Evolutionary conservation across 2,888 invertebrate genomes (phyloP).

Genomic region (Troglohyphantes excavatus): DNA sequence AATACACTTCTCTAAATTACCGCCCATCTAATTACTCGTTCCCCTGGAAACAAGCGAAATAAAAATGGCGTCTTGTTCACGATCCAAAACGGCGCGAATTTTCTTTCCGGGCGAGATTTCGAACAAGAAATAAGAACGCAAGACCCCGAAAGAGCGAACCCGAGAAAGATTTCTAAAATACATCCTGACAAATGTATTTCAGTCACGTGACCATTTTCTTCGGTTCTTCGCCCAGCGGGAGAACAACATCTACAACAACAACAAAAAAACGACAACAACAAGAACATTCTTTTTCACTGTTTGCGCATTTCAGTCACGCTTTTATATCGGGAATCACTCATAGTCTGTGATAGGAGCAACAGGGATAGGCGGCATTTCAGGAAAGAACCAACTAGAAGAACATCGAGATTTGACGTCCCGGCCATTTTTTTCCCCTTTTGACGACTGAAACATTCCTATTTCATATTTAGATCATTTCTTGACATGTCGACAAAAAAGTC

Average conservation of each 20-base stretch:
- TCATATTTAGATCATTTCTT: too few relatives aligned
- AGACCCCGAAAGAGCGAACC: background rate
- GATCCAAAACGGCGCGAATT: background rate
- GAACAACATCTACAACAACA: background rate
- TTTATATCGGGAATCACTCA: conserved; percentile 47
- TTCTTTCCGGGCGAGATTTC: background rate
- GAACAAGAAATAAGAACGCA: background rate
- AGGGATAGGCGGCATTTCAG: background rate
- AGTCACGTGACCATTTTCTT: conserved; percentile 63
- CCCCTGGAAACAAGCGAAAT: background rate
- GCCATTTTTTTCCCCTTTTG: background rate
- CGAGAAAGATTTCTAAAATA: conserved; percentile 50
- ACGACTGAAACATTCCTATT: background rate
- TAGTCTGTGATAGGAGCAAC: conserved; percentile 37
- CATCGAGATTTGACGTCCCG: background rate
- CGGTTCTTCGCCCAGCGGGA: background rate
- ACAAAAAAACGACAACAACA: conserved; percentile 13
- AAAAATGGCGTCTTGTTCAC: background rate
- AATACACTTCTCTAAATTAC: background rate
- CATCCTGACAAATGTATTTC: conserved; percentile 59
- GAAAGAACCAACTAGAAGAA: background rate
- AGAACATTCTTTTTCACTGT: conserved; percentile 31
- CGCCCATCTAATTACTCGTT: background rate
- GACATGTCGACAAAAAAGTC: too few relatives aligned
- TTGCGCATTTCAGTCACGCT: conserved; percentile 38